Evolutionary conservation across 2,113 vertebrate genomes (phyloP), one percentile per base, ranked within the genome.

Genomic region (Chunga burmeisteri): DNA sequence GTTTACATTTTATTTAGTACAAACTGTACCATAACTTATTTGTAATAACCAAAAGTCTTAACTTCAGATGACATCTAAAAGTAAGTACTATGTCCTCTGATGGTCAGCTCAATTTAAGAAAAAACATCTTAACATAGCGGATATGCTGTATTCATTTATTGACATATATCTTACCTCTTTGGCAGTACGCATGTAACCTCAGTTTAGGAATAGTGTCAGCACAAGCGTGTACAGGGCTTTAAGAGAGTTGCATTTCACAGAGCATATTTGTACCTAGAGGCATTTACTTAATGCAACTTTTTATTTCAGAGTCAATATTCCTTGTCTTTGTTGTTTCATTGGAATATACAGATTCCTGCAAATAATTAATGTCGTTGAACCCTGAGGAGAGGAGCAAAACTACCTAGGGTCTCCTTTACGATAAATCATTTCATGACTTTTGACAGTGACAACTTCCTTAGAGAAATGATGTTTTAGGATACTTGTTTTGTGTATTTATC

Each of bases 261-360:
- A 65, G 10, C 30, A 13, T 81, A 87, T 86, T 94, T 96, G 91
- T 85, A 81, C 83, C 96, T 84, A 70, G 30, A 85, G 66, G 56
- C 40, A 65, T 87, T 87, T 92, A 71, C 21, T 75, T 95, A 91
- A 84, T 78, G 22, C n/a, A 91, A 92, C 62, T 67, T 74, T 89
- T 93, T 87, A 87, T 95, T 96, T 89, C 73, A 87, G 44, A 89
- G 38, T 75, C 65, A 91, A 87, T 93, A 96, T 68, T 82, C 62
- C 30, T 87, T 5, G 1, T 40, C 49, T 67, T 74, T 75, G 53
- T 89, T 72, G 56, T 87, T 96, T 91, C 27, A 80, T 61, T 84
- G 15, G 22, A 85, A 80, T 65, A 59, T 65, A 91, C 29, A 79
- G 17, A 89, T 75, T 94, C 13, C 13, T 82, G 65, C 17, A 89